Conservation (phyloP, 2,797 vertebrate genomes). For the Furcifer pardalis region DNA sequence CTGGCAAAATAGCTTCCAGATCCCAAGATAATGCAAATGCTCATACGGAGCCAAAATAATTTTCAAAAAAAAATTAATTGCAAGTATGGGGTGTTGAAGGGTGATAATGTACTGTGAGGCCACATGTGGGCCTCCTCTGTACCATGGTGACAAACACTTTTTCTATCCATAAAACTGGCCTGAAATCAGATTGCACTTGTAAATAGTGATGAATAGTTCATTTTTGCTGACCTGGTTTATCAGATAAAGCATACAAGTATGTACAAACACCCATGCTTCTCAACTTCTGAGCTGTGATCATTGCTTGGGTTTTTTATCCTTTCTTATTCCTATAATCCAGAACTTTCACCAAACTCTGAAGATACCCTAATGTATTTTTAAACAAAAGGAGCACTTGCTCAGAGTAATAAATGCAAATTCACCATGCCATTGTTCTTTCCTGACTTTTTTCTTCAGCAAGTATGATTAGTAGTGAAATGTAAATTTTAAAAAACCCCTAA, state of each 20-base stretch:
- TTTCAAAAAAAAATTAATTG: no score
- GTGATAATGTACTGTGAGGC: no score
- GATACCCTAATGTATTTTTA: conserved; percentile 44
- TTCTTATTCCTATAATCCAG: conserved; percentile 37
- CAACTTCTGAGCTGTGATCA: background rate
- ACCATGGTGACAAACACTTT: background rate
- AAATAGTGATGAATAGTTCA: background rate
- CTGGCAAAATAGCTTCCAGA: no score
- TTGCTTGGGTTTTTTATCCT: background rate
- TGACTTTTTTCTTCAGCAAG: conserved; percentile 65
- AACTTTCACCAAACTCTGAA: conserved; percentile 37
- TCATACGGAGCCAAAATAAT: no score
- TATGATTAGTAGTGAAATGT: conserved; percentile 70
- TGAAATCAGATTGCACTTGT: background rate
- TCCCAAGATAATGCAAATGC: no score
- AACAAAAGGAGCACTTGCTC: conserved; percentile 47
- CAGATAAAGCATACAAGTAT: background rate
- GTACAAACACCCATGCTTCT: background rate
- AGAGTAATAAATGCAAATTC: conserved; percentile 47
- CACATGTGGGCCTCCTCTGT: background rate
- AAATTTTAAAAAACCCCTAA: conserved; percentile 73
- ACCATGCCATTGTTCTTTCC: conserved; percentile 56
- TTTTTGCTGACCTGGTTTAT: background rate
- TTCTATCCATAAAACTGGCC: background rate
- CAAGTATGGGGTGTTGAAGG: no score